Evolutionary conservation across 2,888 invertebrate species (phyloP).

Genomic region (Tanaodytes sp.): DNA sequence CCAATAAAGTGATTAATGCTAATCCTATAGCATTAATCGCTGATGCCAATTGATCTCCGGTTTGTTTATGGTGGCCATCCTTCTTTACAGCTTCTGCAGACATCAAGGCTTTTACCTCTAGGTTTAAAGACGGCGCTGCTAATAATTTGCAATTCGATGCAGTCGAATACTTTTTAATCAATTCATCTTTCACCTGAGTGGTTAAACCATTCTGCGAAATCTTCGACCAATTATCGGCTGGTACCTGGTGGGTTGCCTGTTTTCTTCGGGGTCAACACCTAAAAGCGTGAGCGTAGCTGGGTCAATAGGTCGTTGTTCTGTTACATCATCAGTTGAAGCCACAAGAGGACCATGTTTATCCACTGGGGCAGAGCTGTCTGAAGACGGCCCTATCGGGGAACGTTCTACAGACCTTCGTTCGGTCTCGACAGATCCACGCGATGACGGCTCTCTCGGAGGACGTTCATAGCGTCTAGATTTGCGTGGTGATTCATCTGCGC

Average conservation of each 20-base stretch:
- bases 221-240: background rate
- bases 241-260: background rate
- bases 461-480: background rate
- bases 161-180: constrained; percentile 3
- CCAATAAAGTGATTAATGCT: background rate
- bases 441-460: background rate
- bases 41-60: constrained; percentile 5
- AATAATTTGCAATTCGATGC: constrained; percentile 1
- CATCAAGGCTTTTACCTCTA: constrained; percentile 1
- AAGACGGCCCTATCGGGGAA: constrained; percentile 4
- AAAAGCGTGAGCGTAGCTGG: background rate
- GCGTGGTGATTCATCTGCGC: too few species aligned
- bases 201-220: background rate
- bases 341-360: background rate
- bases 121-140: background rate
- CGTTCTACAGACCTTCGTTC: background rate
- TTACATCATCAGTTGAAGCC: background rate
- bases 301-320: background rate
- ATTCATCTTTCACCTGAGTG: background rate
- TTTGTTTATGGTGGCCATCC: background rate
- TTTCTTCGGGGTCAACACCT: background rate
- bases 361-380: background rate
- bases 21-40: background rate
- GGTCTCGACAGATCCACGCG: background rate
- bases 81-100: background rate